Percentiles rank a stretch among this genome's conserved stretches.
Conservation (phyloP, 1,140 invertebrate genomes). For the Pomacea maculata region DNA sequence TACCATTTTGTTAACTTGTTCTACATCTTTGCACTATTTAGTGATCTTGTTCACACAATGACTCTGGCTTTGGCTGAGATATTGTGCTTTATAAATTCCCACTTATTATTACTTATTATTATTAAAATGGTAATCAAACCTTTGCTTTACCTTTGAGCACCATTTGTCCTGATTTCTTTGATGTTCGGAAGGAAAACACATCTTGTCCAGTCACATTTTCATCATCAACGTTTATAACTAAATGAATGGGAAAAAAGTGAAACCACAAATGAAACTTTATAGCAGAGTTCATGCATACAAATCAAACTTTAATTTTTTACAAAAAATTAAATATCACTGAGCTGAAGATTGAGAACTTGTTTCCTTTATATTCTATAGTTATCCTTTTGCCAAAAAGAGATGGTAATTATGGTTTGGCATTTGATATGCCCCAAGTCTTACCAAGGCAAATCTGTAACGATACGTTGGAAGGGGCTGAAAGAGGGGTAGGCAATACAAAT, state of each 20-base stretch:
- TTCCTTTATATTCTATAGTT: background rate
- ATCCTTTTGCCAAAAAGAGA: background rate
- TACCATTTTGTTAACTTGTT: too few species aligned
- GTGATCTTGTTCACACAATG: too few species aligned
- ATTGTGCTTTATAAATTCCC: too few species aligned
- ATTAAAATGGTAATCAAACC: background rate
- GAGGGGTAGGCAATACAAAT: background rate
- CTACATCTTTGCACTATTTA: too few species aligned
- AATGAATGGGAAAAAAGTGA: constrained; percentile 16
- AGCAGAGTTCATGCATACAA: background rate
- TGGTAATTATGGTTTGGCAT: background rate
- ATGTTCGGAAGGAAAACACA: constrained; percentile 55
- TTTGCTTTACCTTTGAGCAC: constrained; percentile 48
- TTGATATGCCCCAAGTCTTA: background rate
- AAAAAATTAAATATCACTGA: background rate
- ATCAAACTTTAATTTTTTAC: background rate
- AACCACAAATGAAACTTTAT: background rate
- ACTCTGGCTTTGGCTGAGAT: too few species aligned
- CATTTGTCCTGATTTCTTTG: constrained; percentile 60
- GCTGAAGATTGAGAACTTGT: background rate
- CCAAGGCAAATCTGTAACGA: background rate
- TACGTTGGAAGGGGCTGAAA: background rate
- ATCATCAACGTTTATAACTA: constrained; percentile 41
- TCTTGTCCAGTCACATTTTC: constrained; percentile 42
- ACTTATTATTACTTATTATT: too few species aligned